Evolutionary conservation across 2,888 invertebrate species (phyloP).

Genomic region (Tetropium fuscum): DNA sequence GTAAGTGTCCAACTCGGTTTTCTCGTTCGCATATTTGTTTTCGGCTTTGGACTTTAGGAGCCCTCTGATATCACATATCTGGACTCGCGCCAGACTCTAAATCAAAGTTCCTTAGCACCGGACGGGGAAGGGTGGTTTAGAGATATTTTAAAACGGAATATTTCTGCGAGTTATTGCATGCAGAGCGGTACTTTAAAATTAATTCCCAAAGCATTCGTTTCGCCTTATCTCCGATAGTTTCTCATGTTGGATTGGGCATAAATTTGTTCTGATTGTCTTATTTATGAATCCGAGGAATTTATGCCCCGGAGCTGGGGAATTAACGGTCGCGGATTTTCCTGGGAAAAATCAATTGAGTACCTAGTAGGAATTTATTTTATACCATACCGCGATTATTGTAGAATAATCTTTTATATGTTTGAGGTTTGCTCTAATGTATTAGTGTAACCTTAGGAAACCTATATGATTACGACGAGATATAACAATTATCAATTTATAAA

Average conservation of each 20-base stretch:
- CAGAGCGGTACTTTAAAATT: slow-evolving; percentile 17
- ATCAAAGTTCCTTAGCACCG: slow-evolving; percentile 36
- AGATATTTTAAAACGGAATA: slow-evolving; percentile 34
- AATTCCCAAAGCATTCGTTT: slow-evolving; percentile 16
- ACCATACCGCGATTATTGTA: too few species aligned
- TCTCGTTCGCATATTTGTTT: slow-evolving; percentile 2
- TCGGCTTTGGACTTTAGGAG: slow-evolving; percentile 11
- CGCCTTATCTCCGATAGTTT: slow-evolving; percentile 15
- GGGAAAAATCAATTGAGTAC: too few species aligned
- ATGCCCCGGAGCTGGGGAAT: not conserved
- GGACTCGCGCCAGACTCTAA: slow-evolving; percentile 28
- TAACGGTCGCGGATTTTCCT: not conserved
- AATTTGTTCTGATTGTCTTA: slow-evolving; percentile 19
- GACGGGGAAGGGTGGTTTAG: slow-evolving; percentile 19
- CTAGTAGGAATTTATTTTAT: too few species aligned
- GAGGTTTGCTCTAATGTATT: too few species aligned
- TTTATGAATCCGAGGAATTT: slow-evolving; percentile 8
- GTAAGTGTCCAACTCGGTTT: too few species aligned
- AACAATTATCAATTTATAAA: too few species aligned
- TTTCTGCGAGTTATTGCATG: slow-evolving; percentile 32
- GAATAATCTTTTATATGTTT: too few species aligned
- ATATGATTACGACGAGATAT: too few species aligned
- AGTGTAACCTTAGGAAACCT: too few species aligned
- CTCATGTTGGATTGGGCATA: slow-evolving; percentile 4
- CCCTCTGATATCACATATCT: slow-evolving; percentile 12